These are phyloP conservation scores for Acronicta leporina DNA, from an alignment of 2,888 invertebrate genomes.

Conservation along the genomic window DNA sequence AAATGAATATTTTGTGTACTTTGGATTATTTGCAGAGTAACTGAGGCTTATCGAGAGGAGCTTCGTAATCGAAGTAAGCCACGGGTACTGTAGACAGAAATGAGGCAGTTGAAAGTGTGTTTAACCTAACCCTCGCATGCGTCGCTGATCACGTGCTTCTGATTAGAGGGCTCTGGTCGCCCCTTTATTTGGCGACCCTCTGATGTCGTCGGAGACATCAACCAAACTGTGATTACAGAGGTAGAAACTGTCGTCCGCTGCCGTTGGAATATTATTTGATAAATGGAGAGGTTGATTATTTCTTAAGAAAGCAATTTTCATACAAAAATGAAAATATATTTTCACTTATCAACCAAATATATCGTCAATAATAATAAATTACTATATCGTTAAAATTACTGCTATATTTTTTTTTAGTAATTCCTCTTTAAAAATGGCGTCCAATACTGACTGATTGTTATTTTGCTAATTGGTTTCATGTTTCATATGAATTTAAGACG, in stretches of 20 bases:
- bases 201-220: slow-evolving; percentile 24
- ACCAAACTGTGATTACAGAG: slow-evolving; percentile 44
- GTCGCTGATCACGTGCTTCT: slow-evolving; percentile 12
- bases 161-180: slow-evolving; percentile 44
- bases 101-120: slow-evolving; percentile 34
- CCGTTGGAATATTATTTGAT: background rate
- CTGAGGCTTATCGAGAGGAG: background rate
- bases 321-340: background rate
- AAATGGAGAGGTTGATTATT: too few relatives aligned
- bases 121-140: slow-evolving; percentile 36
- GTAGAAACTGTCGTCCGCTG: slow-evolving; percentile 12
- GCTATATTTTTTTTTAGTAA: too few relatives aligned
- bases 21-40: too few relatives aligned
- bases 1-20: too few relatives aligned
- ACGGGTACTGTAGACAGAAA: slow-evolving; percentile 45
- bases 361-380: too few relatives aligned
- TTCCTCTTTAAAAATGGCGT: background rate
- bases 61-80: slow-evolving; percentile 9
- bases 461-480: background rate
- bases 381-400: too few relatives aligned
- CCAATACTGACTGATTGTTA: background rate
- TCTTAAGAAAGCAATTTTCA: too few relatives aligned
- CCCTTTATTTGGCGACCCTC: slow-evolving; percentile 42
- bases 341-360: too few relatives aligned
- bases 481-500: background rate